phyloP scores from a whole-genome alignment of 2,113 vertebrate genomes.

The Vombatus ursinus region DNA sequence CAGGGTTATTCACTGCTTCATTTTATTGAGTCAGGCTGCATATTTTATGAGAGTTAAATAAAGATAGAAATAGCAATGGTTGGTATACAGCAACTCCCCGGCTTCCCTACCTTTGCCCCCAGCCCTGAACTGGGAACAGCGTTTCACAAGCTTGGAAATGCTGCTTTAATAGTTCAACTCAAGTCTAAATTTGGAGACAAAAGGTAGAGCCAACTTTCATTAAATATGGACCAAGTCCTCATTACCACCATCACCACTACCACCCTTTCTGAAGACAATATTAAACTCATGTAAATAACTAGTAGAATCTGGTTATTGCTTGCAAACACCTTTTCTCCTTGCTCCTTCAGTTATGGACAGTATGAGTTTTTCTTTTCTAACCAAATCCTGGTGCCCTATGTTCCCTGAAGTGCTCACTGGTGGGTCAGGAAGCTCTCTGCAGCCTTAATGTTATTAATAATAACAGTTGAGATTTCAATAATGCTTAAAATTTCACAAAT shows the following conservation, averaged over 20 bases:
- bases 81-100: background rate
- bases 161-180: background rate
- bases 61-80: background rate
- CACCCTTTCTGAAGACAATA: rapidly evolving
- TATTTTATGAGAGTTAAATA: background rate
- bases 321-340: background rate
- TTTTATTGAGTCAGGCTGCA: background rate
- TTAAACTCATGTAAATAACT: rapidly evolving
- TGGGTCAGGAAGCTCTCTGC: background rate
- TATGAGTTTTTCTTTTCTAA: background rate
- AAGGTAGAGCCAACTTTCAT: no score
- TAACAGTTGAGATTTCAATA: background rate
- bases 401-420: background rate
- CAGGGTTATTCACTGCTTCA: background rate
- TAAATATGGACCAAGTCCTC: background rate
- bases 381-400: background rate
- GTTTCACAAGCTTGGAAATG: background rate
- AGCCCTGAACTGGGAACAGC: background rate
- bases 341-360: background rate
- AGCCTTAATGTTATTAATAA: background rate
- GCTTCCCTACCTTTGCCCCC: background rate
- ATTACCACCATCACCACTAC: background rate
- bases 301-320: rapidly evolving
- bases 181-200: background rate
- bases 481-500: background rate